Evolutionary conservation across 2,888 invertebrate genomes (phyloP).

Genomic region (Aleiodes alternator): DNA sequence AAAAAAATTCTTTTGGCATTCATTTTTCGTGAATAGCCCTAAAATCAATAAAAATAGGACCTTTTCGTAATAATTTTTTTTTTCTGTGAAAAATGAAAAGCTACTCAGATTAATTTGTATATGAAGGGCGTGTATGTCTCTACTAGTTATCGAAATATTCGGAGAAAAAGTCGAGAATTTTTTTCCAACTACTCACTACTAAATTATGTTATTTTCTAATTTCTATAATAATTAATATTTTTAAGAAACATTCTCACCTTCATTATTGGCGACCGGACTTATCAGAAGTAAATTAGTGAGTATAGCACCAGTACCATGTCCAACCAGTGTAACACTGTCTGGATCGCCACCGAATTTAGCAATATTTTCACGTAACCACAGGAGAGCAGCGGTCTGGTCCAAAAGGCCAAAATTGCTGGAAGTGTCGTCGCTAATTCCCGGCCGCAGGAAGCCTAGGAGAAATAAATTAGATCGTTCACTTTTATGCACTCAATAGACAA

Average conservation of each 20-base stretch:
- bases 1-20: no score
- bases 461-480: constrained; percentile 28
- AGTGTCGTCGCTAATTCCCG: constrained; percentile 84
- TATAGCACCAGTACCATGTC: constrained; percentile 96
- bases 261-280: constrained; percentile 85
- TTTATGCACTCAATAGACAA: constrained; percentile 23
- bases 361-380: constrained; percentile 97
- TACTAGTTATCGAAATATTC: no score
- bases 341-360: constrained; percentile 94
- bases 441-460: constrained; percentile 85
- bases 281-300: constrained; percentile 95
- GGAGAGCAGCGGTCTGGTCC: constrained; percentile 94
- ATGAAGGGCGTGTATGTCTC: no score
- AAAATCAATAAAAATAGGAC: no score
- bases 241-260: constrained; percentile 66
- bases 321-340: constrained; percentile 91
- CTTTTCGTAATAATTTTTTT: no score
- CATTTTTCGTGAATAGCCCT: no score
- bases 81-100: no score
- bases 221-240: background rate
- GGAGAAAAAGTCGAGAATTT: no score
- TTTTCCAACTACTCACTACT: background rate
- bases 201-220: no score
- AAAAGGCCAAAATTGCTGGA: constrained; percentile 94
- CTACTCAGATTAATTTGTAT: no score